Conservation (phyloP, 2,797 vertebrate species). For the Austrolebias charrua region DNA sequence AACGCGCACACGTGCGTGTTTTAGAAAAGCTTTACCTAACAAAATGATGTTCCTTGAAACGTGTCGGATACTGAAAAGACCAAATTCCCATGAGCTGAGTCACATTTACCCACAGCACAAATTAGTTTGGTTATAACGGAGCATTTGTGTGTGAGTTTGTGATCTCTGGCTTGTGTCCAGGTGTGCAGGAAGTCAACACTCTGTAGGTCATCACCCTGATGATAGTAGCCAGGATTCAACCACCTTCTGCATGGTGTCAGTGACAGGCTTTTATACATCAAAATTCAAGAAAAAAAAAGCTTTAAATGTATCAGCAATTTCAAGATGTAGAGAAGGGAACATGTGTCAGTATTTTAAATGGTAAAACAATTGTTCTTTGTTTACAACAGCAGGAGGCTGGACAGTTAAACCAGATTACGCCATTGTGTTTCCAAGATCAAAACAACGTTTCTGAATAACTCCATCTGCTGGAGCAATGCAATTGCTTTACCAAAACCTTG, state of each 20-base stretch:
- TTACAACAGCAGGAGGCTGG: constrained; percentile 39
- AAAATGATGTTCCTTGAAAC: neutral
- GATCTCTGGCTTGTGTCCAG: constrained; percentile 21
- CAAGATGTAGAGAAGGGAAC: constrained; percentile 12
- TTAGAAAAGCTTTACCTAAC: neutral
- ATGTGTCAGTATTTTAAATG: constrained; percentile 20
- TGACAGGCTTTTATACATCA: constrained; percentile 57
- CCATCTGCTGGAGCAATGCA: constrained; percentile 33
- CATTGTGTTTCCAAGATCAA: constrained; percentile 42
- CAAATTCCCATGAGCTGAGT: too few relatives aligned
- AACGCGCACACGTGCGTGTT: too few relatives aligned
- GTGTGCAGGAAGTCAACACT: constrained; percentile 21
- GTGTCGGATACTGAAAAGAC: too few relatives aligned
- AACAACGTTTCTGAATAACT: constrained; percentile 42
- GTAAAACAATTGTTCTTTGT: constrained; percentile 36
- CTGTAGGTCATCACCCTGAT: constrained; percentile 42
- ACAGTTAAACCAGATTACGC: constrained; percentile 47
- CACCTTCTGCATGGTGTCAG: constrained; percentile 28
- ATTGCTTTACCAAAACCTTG: constrained; percentile 30
- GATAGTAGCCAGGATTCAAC: constrained; percentile 46
- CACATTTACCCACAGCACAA: neutral
- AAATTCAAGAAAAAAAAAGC: constrained; percentile 36
- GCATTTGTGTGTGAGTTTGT: too few relatives aligned
- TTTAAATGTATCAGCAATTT: constrained; percentile 25
- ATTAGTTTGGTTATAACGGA: neutral